Conservation (phyloP, 53 echinoderm and acorn worm species). For the Arbacia lixula region DNA sequence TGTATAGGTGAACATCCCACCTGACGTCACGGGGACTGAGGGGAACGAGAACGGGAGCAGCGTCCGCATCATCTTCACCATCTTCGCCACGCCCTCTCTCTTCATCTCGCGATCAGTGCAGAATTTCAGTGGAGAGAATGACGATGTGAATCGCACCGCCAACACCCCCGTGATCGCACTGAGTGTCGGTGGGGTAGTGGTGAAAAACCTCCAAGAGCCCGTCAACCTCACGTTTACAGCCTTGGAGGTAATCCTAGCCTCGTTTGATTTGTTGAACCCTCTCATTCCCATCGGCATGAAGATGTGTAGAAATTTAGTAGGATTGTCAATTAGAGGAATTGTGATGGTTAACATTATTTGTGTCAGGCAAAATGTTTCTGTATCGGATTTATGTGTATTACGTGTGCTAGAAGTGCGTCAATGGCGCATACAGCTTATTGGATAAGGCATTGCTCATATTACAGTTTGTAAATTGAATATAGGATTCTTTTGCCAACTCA, state of each 20-base stretch:
- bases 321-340: too few species aligned
- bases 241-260: constrained; percentile 26
- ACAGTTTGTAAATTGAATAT: too few species aligned
- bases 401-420: too few species aligned
- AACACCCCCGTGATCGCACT: constrained; percentile 28
- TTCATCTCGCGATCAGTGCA: constrained; percentile 11
- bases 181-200: neutral
- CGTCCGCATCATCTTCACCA: constrained; percentile 10
- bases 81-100: constrained; percentile 13
- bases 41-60: neutral
- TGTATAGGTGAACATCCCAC: constrained; percentile 37
- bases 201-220: neutral
- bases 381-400: too few species aligned
- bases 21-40: neutral
- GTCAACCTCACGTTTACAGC: constrained; percentile 41
- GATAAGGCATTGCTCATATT: too few species aligned
- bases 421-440: too few species aligned
- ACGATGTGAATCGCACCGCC: constrained; percentile 8
- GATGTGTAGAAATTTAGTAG: too few species aligned
- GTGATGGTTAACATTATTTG: too few species aligned
- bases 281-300: too few species aligned
- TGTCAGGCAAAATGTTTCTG: too few species aligned
- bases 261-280: too few species aligned
- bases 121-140: constrained; percentile 10
- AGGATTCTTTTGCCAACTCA: too few species aligned